phyloP scores from a whole-genome alignment of 1,140 invertebrate species.

The Armadillidium nasatum region DNA sequence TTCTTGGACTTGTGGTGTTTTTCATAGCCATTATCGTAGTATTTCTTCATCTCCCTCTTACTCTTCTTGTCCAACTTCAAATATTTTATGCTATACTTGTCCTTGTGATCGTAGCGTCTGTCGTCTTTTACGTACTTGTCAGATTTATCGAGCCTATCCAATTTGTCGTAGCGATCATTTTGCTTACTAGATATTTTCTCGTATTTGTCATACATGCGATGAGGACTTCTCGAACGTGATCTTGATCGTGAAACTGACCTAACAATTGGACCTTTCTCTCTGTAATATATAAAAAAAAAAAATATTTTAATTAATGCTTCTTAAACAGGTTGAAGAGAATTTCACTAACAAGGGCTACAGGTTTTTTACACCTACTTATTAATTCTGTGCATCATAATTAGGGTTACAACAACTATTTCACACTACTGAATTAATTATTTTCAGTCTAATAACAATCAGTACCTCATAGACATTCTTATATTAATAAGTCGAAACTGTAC shows the following conservation, averaged over 20 bases:
- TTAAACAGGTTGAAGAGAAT: no score
- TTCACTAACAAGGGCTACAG: no score
- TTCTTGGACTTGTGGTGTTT: slow-evolving; percentile 29
- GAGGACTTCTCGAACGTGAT: slow-evolving; percentile 17
- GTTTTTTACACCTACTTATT: background rate
- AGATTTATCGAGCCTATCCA: slow-evolving; percentile 19
- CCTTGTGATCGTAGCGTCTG: slow-evolving; percentile 10
- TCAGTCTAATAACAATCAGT: no score
- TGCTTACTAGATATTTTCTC: background rate
- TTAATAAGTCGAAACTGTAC: no score
- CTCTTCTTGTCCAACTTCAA: slow-evolving; percentile 8
- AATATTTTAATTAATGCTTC: background rate
- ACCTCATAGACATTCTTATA: no score
- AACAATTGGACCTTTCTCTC: slow-evolving; percentile 26
- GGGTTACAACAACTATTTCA: no score
- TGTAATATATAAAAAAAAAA: slow-evolving; percentile 23
- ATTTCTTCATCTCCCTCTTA: slow-evolving; percentile 22
- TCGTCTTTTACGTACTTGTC: slow-evolving; percentile 12
- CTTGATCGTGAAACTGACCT: slow-evolving; percentile 21
- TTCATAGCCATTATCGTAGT: slow-evolving; percentile 28
- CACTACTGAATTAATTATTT: no score
- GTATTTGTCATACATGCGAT: slow-evolving; percentile 7
- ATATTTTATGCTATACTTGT: slow-evolving; percentile 18
- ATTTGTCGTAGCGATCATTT: slow-evolving; percentile 14
- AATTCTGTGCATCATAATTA: no score